Base-by-base conservation (phyloP, 2,888 invertebrate genomes). In the Cephalotes varians region DNA sequence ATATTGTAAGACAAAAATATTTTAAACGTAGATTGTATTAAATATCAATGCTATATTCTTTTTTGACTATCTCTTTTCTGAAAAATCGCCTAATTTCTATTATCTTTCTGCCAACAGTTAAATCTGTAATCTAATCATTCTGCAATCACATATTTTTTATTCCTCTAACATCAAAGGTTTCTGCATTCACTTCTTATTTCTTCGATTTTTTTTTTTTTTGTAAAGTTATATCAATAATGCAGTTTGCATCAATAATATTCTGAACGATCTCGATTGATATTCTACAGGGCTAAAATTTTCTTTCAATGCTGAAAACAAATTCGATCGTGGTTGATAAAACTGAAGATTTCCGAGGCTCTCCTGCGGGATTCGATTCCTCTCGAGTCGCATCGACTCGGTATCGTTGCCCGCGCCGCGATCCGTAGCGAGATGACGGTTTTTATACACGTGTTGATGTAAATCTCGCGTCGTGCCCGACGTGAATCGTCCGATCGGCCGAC, bases 361-460 rank as follows among this genome's bases (percentile, higher is more conserved):
- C 44, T 18, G 56, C 31, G 37, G 49, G 25, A 25, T 83, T 84
- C 79, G 81, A 81, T 81, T 69, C 37, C 15, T 69, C 28, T 73
- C 71, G 84, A 62, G 12, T 69, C 77, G 58, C 85, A 64, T 62
- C 86, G 62, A 62, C 58, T 71, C 85, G 54, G 54, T 85, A 85
- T 88, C 83, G 74, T 64, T 34, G 69, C 64, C 69, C 77, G 83
- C 87, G 84, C 87, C 58, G 65, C 76, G 87, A 87, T 89, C 82
- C 85, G 58, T 62, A 81, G 82, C 69, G 69, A 74, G 58, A 56
- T n/a, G 44, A 34, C 25, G 83, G 86, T 93, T 93, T 93, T 93
- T 93, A 84, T 89, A 86, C 93, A 92, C 91, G 92, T 79, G 92
- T 90, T 91, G 85, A 93, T 93, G 93, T 92, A 92, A 93, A 93